These are phyloP conservation scores for Ormia ochracea DNA, from an alignment of 2,888 invertebrate species.

Conservation along the genomic window DNA sequence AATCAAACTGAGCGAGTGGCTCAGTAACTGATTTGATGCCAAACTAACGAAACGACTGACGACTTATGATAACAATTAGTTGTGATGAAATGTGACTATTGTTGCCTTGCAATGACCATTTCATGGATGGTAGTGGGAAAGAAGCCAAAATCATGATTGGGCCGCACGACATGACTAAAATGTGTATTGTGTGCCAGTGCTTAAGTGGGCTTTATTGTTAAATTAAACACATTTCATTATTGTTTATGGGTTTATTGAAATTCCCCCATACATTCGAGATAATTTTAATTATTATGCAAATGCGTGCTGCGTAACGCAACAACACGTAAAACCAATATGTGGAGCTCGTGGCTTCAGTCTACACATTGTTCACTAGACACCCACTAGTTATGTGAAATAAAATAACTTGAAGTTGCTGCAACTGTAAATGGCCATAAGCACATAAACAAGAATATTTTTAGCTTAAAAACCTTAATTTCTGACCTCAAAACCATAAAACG, in stretches of 20 bases:
- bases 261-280: constrained; percentile 1
- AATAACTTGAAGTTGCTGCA: neutral
- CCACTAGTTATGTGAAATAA: neutral
- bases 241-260: constrained; percentile 26
- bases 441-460: neutral
- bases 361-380: neutral
- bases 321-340: constrained; percentile 13
- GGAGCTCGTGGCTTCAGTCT: neutral
- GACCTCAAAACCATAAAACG: constrained; percentile 49
- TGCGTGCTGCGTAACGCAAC: constrained; percentile 1
- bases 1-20: neutral
- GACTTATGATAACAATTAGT: neutral
- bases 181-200: constrained; percentile 14
- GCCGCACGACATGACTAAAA: neutral
- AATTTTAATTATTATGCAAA: constrained; percentile 52
- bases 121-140: neutral
- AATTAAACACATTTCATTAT: constrained; percentile 13
- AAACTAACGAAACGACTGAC: neutral
- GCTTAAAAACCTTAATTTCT: constrained; percentile 42
- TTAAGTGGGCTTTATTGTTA: neutral
- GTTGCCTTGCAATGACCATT: neutral
- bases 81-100: neutral
- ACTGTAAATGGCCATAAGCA: no score
- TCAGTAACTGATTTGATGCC: neutral
- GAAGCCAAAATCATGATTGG: neutral